Conservation (phyloP, 2,113 vertebrate species). For the Thymallus thymallus region DNA sequence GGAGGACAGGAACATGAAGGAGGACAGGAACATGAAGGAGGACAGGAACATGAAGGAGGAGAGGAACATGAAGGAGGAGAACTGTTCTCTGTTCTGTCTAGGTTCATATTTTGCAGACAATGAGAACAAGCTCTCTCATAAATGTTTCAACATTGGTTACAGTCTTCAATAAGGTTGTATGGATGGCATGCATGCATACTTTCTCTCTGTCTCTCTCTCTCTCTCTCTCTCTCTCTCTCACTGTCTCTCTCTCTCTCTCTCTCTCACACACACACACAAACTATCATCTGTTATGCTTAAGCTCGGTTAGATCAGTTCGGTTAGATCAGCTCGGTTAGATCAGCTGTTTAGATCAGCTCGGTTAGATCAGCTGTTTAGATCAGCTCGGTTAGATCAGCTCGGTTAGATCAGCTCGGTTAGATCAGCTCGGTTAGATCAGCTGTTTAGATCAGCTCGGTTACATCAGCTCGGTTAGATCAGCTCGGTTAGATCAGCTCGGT, state of each 20-base stretch:
- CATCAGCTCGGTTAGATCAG: too few relatives aligned
- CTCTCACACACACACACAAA: background rate
- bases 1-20: conserved; percentile 20
- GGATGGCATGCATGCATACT: conserved; percentile 8
- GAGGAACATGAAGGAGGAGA: conserved; percentile 43
- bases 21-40: conserved; percentile 40
- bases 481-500: too few relatives aligned
- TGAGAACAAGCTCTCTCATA: background rate
- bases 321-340: too few relatives aligned
- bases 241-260: conserved; percentile 11
- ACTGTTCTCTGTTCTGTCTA: conserved; percentile 18
- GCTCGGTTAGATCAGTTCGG: too few relatives aligned
- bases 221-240: background rate
- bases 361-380: too few relatives aligned
- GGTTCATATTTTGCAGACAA: conserved; percentile 48
- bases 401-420: too few relatives aligned
- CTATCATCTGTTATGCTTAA: too few relatives aligned
- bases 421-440: too few relatives aligned
- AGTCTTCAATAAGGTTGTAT: conserved; percentile 19
- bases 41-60: conserved; percentile 12
- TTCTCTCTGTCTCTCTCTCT: background rate
- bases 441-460: too few relatives aligned
- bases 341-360: too few relatives aligned
- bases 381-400: too few relatives aligned
- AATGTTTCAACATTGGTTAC: background rate